These are phyloP conservation scores for Ophion ventricosus DNA, from an alignment of 2,888 invertebrate genomes.

Conservation along the genomic window DNA sequence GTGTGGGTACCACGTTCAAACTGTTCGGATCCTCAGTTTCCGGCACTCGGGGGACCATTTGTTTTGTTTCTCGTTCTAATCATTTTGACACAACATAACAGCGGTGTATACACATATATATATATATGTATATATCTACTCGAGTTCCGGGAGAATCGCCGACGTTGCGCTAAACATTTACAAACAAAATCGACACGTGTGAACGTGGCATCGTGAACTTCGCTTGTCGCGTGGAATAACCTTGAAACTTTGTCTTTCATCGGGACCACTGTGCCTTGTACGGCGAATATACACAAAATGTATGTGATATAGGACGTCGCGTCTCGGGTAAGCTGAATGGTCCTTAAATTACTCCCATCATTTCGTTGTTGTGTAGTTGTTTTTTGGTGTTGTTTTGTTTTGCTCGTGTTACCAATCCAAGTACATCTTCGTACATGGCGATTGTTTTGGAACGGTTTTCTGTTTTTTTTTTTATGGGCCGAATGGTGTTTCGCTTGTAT, in stretches of 20 bases:
- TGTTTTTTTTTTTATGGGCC: too few species aligned
- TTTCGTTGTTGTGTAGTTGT: not conserved
- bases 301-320: constrained; percentile 3
- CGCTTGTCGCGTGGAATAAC: constrained; percentile 4
- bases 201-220: not conserved
- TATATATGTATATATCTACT: too few species aligned
- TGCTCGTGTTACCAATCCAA: not conserved
- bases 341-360: not conserved
- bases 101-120: not conserved
- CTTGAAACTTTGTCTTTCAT: not conserved
- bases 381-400: not conserved
- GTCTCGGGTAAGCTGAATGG: constrained; percentile 24
- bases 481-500: too few species aligned
- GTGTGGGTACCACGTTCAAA: constrained; percentile 78
- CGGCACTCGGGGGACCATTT: constrained; percentile 49
- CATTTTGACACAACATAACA: not conserved
- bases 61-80: constrained; percentile 1
- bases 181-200: not conserved
- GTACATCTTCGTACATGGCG: too few species aligned
- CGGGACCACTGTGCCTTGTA: not conserved
- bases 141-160: too few species aligned
- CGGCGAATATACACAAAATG: not conserved
- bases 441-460: too few species aligned
- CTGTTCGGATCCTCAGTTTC: constrained; percentile 74
- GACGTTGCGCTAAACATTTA: not conserved